Base-by-base conservation (phyloP, 2,113 vertebrate genomes). In the Etia nguti region DNA sequence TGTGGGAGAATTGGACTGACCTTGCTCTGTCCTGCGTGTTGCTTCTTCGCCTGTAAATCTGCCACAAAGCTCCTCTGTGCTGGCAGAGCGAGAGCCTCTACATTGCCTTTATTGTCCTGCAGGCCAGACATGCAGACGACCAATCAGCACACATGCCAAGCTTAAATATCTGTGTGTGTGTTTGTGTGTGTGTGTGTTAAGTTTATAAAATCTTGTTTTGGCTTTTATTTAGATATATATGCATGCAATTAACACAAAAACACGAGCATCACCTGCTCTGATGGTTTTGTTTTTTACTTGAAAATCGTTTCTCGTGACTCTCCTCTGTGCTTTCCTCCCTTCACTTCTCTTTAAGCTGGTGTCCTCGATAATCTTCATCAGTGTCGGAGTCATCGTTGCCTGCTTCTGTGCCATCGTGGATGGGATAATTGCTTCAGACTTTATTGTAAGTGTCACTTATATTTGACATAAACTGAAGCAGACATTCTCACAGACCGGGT, bases 331-430 rank as follows among this genome's bases (percentile, higher is more conserved):
- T 89, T 36, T 43, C 22, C 41, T 46, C 55, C 48, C 31, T 55
- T 18, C n/a, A 9, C 26, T 20, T 83, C 12, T 57, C 89, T 82
- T 82, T 88, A 90, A 99, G 98, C 41, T 99, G 81, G 95, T 97
- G 81, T 97, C 98, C 3, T 96, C 98, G 52, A 97, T 99, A 0
- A 97, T 99, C 84, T 98, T 99, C 92, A 96, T 99, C 96, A 98
- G 98, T 89, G 97, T 99, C 10, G 98, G 98, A 1, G 97, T 98
- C 62, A 97, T 97, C 20, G 96, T 97, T 1, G 97, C 98, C 1
- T 99, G 99, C 95, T 97, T 98, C 94, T 98, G 98, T 62, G 97
- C 98, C 84, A 95, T 98, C 4, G 96, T 99, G 75, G 98, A 99
- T 2, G 97, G 98, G 18, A 97, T 99, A 89, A 97, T 99, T 5